Conservation (phyloP, 2,113 vertebrate genomes). For the Engystomops pustulosus region DNA sequence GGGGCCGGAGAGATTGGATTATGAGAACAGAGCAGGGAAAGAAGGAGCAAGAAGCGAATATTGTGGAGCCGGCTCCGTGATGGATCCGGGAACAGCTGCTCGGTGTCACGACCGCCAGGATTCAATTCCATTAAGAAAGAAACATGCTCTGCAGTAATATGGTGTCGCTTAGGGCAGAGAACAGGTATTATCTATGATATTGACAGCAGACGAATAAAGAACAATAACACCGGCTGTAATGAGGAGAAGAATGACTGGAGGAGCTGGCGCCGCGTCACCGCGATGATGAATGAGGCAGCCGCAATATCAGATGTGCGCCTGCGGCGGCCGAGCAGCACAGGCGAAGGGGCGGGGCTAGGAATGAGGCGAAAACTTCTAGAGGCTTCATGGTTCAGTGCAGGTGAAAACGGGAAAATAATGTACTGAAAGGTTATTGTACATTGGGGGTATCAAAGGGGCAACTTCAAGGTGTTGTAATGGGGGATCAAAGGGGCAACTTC, state of each 20-base stretch:
- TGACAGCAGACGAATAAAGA: constrained; percentile 42
- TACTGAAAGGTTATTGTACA: too few species aligned
- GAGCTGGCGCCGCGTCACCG: constrained; percentile 14
- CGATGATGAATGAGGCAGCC: constrained; percentile 24
- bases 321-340: not conserved
- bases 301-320: not conserved
- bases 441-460: too few species aligned
- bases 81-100: constrained; percentile 15
- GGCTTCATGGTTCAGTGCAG: not conserved
- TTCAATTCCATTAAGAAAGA: constrained; percentile 44
- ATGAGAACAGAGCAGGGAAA: not conserved
- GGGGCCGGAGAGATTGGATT: not conserved
- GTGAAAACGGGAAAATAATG: too few species aligned
- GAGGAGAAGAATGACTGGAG: constrained; percentile 21
- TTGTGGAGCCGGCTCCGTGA: not conserved
- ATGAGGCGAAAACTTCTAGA: not conserved
- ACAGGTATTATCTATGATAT: constrained; percentile 54
- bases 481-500: too few species aligned
- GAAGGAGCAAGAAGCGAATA: not conserved
- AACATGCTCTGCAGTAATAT: constrained; percentile 39
- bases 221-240: constrained; percentile 47
- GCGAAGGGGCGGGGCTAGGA: not conserved
- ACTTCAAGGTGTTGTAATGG: too few species aligned
- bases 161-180: constrained; percentile 38
- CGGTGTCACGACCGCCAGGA: constrained; percentile 11